Evolutionary conservation across 2,888 invertebrate species (phyloP), one percentile per base, ranked within the genome.

Genomic region (Cantharis lateralis): DNA sequence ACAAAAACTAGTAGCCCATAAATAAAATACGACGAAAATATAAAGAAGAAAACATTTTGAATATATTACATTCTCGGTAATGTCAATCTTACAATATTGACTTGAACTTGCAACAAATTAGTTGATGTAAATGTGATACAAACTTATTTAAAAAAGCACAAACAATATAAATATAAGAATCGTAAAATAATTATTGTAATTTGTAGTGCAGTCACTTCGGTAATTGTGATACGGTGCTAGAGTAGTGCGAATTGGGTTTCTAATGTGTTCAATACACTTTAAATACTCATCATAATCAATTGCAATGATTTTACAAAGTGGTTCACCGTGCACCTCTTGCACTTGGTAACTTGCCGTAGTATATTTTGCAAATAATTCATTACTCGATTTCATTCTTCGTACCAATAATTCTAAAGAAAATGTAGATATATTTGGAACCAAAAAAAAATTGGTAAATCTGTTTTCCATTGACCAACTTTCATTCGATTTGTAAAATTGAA

Each of bases 211-310:
- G 4, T n/a, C n/a, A 48, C n/a, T n/a, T 7, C 2, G 7, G 13
- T 9, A 24, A 24, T 24, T 7, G 7, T 24, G 24, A 24, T 24
- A 5, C 13, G 32, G 48, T 7, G n/a, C 0, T 48, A n/a, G 48
- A 7, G 48, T 48, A 48, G 48, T n/a, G 0, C n/a, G n/a, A 48
- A 48, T n/a, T 9, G n/a, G n/a, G 9, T 48, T 32, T 32, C 3
- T 48, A n/a, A 3, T n/a, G 7, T 1, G 2, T 7, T 48, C 0
- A n/a, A 72, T 62, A 15, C 73, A 73, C 26, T 69, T 62, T 10
- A 28, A 10, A 62, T 73, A 73, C 3, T 61, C 24, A 28, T 15
- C 10, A 61, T 73, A 73, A 69, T 73, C 73, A 26, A 73, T 28
- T 11, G 62, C 20, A 5, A 18, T 69, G 11, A 62, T 62, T 28